These are phyloP conservation scores for Gadopsis marmoratus DNA, from an alignment of 2,797 vertebrate species.

Conservation along the genomic window DNA sequence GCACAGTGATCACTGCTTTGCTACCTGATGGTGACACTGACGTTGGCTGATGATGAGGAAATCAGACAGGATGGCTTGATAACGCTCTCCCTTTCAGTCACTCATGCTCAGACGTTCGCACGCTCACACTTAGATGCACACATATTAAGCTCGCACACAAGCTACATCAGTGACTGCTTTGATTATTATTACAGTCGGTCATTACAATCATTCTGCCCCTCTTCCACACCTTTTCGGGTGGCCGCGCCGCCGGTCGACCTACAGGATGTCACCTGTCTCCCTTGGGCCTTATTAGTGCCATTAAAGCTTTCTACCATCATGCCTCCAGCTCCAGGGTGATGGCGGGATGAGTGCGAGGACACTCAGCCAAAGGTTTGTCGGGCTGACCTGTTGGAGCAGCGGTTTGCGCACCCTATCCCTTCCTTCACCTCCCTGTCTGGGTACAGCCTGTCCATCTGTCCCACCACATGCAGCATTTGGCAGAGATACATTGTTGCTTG, in stretches of 20 bases:
- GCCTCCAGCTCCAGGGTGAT: conserved; percentile 31
- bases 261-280: conserved; percentile 63
- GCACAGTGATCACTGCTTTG: conserved; percentile 56
- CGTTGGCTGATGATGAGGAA: conserved; percentile 61
- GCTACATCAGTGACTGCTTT: conserved; percentile 40
- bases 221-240: conserved; percentile 24
- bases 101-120: conserved; percentile 27
- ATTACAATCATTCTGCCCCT: conserved; percentile 36
- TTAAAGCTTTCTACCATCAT: conserved; percentile 49
- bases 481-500: conserved; percentile 39
- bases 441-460: conserved; percentile 46
- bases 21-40: conserved; percentile 59
- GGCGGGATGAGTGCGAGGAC: conserved; percentile 45
- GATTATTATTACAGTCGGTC: conserved; percentile 55
- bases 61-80: conserved; percentile 41
- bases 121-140: not conserved
- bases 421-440: conserved; percentile 32
- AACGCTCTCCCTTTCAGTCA: conserved; percentile 42
- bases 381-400: conserved; percentile 60
- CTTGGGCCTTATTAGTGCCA: conserved; percentile 63
- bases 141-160: not conserved
- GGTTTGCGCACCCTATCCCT: conserved; percentile 26
- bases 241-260: conserved; percentile 36
- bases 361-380: conserved; percentile 56
- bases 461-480: conserved; percentile 63